Conservation (phyloP, 2,797 vertebrate genomes). For the Tragopan temminckii region DNA sequence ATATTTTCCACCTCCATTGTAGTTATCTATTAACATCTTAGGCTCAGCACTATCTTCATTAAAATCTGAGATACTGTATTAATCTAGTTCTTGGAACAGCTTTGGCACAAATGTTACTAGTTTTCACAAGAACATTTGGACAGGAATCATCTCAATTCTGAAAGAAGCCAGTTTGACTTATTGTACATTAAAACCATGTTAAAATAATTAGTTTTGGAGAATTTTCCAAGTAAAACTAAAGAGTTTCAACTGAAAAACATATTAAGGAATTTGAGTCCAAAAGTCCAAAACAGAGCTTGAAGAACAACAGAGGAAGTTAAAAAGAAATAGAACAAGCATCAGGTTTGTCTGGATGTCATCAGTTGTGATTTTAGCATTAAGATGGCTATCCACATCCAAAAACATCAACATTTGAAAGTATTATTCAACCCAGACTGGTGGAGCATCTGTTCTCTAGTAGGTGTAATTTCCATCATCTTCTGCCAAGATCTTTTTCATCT, state of each 20-base stretch:
- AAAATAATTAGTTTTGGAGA: neutral
- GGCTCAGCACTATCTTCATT: neutral
- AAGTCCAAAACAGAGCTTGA: neutral
- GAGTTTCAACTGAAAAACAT: neutral
- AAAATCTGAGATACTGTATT: neutral
- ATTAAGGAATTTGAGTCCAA: neutral
- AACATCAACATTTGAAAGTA: neutral
- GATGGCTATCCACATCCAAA: neutral
- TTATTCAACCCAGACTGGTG: neutral
- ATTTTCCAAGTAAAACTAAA: neutral
- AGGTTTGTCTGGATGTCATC: neutral
- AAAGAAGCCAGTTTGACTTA: neutral
- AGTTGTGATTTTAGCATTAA: neutral
- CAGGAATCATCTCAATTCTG: neutral
- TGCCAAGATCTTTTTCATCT: neutral
- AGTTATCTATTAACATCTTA: neutral
- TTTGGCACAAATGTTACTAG: neutral
- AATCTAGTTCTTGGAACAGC: neutral
- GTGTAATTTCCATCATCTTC: neutral
- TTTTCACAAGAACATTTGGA: neutral
- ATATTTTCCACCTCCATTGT: neutral
- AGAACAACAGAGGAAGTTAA: neutral
- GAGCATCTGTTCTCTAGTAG: neutral
- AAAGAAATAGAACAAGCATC: neutral
- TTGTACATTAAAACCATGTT: neutral